Conservation (phyloP, 2,113 vertebrate species). For the Austrofundulus limnaeus region DNA sequence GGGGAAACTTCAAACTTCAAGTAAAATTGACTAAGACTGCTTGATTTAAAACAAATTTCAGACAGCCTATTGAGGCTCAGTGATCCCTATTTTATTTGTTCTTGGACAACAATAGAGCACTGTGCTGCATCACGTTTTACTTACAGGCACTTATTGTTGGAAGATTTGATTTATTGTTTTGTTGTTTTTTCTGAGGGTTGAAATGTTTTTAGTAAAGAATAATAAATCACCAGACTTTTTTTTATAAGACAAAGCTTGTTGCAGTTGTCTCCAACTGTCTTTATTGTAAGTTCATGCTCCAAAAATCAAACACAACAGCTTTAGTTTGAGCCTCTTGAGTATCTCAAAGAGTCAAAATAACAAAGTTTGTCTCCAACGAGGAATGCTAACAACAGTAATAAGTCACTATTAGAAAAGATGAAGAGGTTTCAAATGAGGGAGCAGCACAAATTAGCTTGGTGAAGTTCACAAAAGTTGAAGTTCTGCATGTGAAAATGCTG, state of each 20-base stretch:
- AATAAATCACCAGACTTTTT: background rate
- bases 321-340: background rate
- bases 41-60: too few species aligned
- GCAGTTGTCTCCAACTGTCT: background rate
- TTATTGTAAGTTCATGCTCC: background rate
- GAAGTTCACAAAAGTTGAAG: conserved; percentile 12
- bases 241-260: background rate
- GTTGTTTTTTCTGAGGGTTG: too few species aligned
- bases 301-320: background rate
- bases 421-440: conserved; percentile 10
- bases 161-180: too few species aligned
- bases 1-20: too few species aligned
- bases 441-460: conserved; percentile 10
- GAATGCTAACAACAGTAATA: conserved; percentile 15
- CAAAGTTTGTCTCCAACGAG: background rate
- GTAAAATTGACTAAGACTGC: too few species aligned
- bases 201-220: too few species aligned
- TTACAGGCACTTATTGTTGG: too few species aligned
- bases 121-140: too few species aligned
- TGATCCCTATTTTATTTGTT: too few species aligned
- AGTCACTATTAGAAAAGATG: conserved; percentile 1
- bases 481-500: background rate
- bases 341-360: conserved; percentile 1
- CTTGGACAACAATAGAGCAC: too few species aligned
- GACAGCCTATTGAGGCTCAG: too few species aligned